phyloP scores from a whole-genome alignment of 2,888 invertebrate species.

The Habroteleia sp. region DNA sequence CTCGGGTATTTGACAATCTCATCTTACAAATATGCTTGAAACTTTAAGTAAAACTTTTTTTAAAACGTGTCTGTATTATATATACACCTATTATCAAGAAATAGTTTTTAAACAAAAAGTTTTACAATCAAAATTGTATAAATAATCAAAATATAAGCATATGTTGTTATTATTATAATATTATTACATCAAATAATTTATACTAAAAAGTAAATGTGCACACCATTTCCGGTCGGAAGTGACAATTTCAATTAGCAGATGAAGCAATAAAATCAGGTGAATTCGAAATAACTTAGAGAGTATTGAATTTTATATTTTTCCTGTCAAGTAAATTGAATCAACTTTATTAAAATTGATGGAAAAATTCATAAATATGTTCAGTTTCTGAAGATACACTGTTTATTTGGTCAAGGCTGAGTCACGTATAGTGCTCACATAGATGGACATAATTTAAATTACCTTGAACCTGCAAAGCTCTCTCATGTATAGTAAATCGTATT shows the following conservation, averaged over 20 bases:
- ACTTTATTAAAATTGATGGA: slow-evolving; percentile 12
- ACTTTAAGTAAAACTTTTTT: too few species aligned
- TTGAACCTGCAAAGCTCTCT: slow-evolving; percentile 47
- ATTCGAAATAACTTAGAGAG: slow-evolving; percentile 20
- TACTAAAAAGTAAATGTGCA: slow-evolving; percentile 45
- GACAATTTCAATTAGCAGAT: slow-evolving; percentile 61
- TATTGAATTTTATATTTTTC: slow-evolving; percentile 46
- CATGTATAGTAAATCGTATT: slow-evolving; percentile 1
- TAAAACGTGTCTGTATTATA: too few species aligned
- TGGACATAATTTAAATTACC: slow-evolving; percentile 43
- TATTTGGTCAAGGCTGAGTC: slow-evolving; percentile 64
- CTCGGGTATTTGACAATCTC: too few species aligned
- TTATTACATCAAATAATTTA: slow-evolving; percentile 11
- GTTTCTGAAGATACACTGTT: slow-evolving; percentile 45
- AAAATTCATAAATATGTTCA: slow-evolving; percentile 24
- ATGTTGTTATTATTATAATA: too few species aligned
- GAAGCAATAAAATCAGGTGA: slow-evolving; percentile 52
- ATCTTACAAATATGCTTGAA: too few species aligned
- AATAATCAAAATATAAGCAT: too few species aligned
- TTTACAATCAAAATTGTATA: too few species aligned
- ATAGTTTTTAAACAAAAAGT: too few species aligned
- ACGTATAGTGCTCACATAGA: slow-evolving; percentile 20
- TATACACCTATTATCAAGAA: too few species aligned
- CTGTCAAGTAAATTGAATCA: slow-evolving; percentile 31
- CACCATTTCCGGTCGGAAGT: slow-evolving; percentile 62